Evolutionary conservation across 1,140 invertebrate genomes (phyloP), one percentile per base, ranked within the genome.

Genomic region (Venturia canescens): DNA sequence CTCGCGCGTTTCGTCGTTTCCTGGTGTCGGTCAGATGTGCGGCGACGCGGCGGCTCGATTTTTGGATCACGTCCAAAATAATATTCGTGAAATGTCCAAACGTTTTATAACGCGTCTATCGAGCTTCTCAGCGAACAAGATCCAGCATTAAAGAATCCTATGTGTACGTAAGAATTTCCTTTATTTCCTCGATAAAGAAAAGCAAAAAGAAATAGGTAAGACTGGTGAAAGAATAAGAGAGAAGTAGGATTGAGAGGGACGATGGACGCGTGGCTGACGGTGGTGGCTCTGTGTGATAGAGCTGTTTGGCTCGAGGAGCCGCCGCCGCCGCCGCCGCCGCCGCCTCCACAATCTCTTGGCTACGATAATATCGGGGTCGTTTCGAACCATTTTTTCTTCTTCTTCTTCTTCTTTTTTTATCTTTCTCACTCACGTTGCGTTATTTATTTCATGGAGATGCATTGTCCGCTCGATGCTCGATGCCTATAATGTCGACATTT

Each of bases 331-430:
- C n/a, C n/a, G n/a, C n/a, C n/a, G n/a, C n/a, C n/a, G n/a, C n/a
- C n/a, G 86, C 77, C 81, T 83, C 80, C 83, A n/a, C n/a, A 83
- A 83, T 87, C 85, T 88, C 84, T 89, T 90, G 87, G 88, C 87
- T 86, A 81, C 67, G 38, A 44, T 27, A 63, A 80, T 85, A 89
- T 86, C 76, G 80, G 79, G 83, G 84, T 87, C 85, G 85, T 67
- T 63, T 74, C 85, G 85, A 86, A 63, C n/a, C 60, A n/a, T 63
- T 26, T 63, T 63, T 63, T 63, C 9, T 63, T 63, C 27, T 63
- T 13, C 7, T 13, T 57, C 53, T n/a, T 21, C 21, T 11, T 44
- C 21, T 26, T 5, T 63, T 4, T 26, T 23, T 31, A 7, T 29
- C 63, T 67, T 80, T 80, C 81, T 53, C 71, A 60, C n/a, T 23